phyloP scores from a whole-genome alignment of 2,888 invertebrate genomes.

The Lochmaea crataegi region DNA sequence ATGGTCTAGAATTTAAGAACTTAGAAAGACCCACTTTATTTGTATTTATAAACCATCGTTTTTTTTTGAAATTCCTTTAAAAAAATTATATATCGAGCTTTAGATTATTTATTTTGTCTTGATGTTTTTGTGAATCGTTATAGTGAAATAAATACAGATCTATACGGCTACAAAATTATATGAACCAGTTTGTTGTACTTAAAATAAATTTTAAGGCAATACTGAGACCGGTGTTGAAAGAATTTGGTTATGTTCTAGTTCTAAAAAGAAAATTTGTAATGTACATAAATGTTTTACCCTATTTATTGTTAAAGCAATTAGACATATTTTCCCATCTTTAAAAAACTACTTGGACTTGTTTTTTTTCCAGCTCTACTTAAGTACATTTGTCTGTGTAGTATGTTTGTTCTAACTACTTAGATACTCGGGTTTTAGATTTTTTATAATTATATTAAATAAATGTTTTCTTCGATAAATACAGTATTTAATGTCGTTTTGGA shows the following conservation, averaged over 20 bases:
- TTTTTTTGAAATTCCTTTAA: not conserved
- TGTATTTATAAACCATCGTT: too few relatives aligned
- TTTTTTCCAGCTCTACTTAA: not conserved
- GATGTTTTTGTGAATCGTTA: not conserved
- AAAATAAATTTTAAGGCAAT: not conserved
- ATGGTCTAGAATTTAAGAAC: too few relatives aligned
- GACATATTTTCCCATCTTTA: not conserved
- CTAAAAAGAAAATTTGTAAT: not conserved
- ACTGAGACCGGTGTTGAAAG: not conserved
- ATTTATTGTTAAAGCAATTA: not conserved
- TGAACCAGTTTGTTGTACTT: not conserved
- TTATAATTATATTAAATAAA: not conserved
- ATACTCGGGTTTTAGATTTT: not conserved
- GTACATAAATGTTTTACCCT: not conserved
- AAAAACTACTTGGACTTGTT: not conserved
- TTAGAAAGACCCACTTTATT: too few relatives aligned
- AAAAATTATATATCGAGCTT: too few relatives aligned
- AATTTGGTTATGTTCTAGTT: not conserved
- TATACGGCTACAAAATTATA: not conserved
- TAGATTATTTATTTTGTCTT: not conserved
- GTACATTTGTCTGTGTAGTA: not conserved
- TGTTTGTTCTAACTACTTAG: not conserved
- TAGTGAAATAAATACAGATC: not conserved
- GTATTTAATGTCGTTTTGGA: not conserved
- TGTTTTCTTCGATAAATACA: not conserved